Conservation (phyloP, 2,888 invertebrate species). For the Amphipoea oculea region DNA sequence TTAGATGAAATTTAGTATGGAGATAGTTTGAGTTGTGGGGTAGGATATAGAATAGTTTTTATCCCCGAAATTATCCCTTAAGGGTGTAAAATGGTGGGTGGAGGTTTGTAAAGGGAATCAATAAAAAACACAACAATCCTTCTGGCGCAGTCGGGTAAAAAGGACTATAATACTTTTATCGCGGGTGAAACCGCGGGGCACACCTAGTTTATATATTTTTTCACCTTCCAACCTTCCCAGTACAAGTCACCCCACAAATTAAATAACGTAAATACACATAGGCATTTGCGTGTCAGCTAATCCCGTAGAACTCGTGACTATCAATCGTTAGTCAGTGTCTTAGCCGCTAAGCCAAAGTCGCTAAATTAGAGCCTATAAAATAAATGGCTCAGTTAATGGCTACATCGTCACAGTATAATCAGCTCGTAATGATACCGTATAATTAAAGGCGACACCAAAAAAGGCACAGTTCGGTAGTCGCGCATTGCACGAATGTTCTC, state of each 20-base stretch:
- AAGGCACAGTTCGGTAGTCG: conserved; percentile 49
- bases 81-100: too few species aligned
- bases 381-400: conserved; percentile 36
- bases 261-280: not conserved
- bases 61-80: too few species aligned
- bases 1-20: too few species aligned
- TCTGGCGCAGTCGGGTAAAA: too few species aligned
- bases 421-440: conserved; percentile 52
- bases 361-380: conserved; percentile 19
- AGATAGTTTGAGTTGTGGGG: too few species aligned
- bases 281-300: not conserved
- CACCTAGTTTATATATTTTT: not conserved
- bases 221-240: too few species aligned
- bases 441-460: conserved; percentile 56
- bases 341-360: not conserved
- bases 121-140: too few species aligned
- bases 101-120: too few species aligned
- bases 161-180: too few species aligned
- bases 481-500: conserved; percentile 52
- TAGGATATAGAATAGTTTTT: too few species aligned
- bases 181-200: too few species aligned
- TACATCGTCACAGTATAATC: conserved; percentile 46
- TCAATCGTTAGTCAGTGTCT: conserved; percentile 5
- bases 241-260: not conserved
- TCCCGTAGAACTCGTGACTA: conserved; percentile 2